A percentile compares a stretch with the other conserved stretches of the same genome.
These are phyloP conservation scores for Orcinus orca DNA, from an alignment of 2,113 vertebrate species.

Conservation along the genomic window DNA sequence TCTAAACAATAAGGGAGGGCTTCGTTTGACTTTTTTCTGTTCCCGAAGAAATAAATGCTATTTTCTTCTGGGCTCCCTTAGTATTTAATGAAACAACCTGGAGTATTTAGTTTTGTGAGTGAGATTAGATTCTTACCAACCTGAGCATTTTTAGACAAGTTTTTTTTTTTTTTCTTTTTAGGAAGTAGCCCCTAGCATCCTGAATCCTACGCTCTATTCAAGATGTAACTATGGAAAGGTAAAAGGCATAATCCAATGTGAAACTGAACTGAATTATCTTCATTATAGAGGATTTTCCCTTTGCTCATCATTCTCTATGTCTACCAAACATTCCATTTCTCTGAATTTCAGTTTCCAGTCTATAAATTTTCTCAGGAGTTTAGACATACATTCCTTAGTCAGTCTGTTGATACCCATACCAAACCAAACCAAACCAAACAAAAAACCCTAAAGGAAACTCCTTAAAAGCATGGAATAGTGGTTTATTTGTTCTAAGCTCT, in stretches of 20 bases:
- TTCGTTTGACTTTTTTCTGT: constrained; percentile 1
- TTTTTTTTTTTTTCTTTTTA: neutral
- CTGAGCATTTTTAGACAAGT: constrained; percentile 18
- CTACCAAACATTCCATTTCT: neutral
- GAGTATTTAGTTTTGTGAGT: constrained; percentile 25
- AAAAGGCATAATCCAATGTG: neutral
- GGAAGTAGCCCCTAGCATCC: neutral
- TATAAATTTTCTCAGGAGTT: constrained; percentile 4
- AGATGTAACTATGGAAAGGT: neutral
- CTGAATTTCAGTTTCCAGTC: constrained; percentile 17
- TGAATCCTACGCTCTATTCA: neutral
- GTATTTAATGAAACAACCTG: neutral
- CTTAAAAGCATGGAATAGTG: constrained; percentile 46
- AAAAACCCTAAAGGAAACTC: neutral
- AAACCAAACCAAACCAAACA: neutral
- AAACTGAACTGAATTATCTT: neutral
- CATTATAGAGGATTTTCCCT: neutral
- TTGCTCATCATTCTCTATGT: neutral
- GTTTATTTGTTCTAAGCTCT: constrained; percentile 16
- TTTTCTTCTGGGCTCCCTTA: neutral
- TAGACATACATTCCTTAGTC: constrained; percentile 39
- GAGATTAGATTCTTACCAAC: constrained; percentile 13
- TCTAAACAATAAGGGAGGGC: neutral
- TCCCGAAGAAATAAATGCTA: neutral
- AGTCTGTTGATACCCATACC: neutral